phyloP scores from a whole-genome alignment of 1,140 invertebrate genomes.

The Magallana angulata region DNA sequence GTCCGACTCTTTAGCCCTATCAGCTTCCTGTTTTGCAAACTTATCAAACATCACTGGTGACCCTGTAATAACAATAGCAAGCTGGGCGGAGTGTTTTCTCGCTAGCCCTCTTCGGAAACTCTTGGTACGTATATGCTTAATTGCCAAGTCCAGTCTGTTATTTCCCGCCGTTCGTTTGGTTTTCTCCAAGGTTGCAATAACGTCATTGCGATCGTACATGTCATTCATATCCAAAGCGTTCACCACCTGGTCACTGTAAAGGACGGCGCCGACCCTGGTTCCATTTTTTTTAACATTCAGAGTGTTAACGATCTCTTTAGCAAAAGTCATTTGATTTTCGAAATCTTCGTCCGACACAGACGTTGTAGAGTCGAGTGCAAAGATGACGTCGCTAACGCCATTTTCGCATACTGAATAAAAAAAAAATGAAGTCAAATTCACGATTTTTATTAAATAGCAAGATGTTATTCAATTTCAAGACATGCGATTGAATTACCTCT shows the following conservation, averaged over 20 bases:
- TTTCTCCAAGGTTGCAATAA: conserved; percentile 56
- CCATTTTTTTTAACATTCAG: conserved; percentile 62
- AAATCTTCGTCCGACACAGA: conserved; percentile 60
- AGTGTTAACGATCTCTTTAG: conserved; percentile 61
- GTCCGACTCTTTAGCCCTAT: conserved; percentile 61
- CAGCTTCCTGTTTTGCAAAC: conserved; percentile 60
- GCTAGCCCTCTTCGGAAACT: conserved; percentile 64
- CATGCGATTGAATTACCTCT: conserved; percentile 20
- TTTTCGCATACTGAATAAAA: conserved; percentile 63
- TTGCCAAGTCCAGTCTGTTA: conserved; percentile 60
- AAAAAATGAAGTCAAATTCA: not conserved
- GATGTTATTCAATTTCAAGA: not conserved
- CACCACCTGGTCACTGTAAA: conserved; percentile 63
- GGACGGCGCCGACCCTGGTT: conserved; percentile 63
- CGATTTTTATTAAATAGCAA: not conserved
- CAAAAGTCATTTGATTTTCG: conserved; percentile 65
- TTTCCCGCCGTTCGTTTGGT: conserved; percentile 59
- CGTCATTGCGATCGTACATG: conserved; percentile 53
- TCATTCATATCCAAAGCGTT: conserved; percentile 64
- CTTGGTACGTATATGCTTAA: conserved; percentile 66
- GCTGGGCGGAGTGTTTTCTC: conserved; percentile 61
- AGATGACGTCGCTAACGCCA: conserved; percentile 65
- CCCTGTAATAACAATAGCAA: conserved; percentile 62
- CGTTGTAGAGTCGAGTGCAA: conserved; percentile 69
- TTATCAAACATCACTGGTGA: conserved; percentile 54